A percentile compares a stretch with the other conserved stretches of the same genome.
phyloP scores from a whole-genome alignment of 2,797 vertebrate species.

The Morelia viridis region DNA sequence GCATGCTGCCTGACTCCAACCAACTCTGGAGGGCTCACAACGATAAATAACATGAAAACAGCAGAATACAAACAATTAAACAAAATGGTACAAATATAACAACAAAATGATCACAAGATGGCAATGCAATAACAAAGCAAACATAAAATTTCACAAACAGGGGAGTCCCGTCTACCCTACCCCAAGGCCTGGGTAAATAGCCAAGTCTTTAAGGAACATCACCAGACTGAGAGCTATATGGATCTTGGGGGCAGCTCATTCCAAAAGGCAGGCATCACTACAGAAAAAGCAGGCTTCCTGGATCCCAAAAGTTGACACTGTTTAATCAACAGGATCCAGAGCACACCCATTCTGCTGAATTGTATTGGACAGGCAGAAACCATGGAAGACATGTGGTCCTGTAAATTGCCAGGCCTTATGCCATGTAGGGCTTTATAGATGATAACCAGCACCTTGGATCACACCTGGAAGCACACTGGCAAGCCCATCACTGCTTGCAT shows the following conservation, averaged over 20 bases:
- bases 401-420: too few species aligned
- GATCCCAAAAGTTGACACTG: too few species aligned
- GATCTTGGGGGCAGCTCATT: neutral
- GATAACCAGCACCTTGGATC: too few species aligned
- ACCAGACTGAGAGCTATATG: neutral
- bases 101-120: neutral
- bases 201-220: neutral
- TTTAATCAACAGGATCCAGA: too few species aligned
- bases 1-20: neutral
- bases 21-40: neutral
- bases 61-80: neutral
- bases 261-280: neutral
- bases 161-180: neutral
- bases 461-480: too few species aligned
- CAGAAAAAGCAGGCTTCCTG: too few species aligned
- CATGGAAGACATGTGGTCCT: too few species aligned
- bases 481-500: too few species aligned
- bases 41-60: neutral
- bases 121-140: neutral
- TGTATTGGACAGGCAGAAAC: too few species aligned
- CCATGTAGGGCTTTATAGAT: too few species aligned
- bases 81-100: neutral
- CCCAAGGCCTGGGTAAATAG: neutral
- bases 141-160: neutral
- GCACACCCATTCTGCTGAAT: too few species aligned